These are phyloP conservation scores for Eugnorisma glareosa DNA, from an alignment of 2,888 invertebrate species.

Conservation along the genomic window DNA sequence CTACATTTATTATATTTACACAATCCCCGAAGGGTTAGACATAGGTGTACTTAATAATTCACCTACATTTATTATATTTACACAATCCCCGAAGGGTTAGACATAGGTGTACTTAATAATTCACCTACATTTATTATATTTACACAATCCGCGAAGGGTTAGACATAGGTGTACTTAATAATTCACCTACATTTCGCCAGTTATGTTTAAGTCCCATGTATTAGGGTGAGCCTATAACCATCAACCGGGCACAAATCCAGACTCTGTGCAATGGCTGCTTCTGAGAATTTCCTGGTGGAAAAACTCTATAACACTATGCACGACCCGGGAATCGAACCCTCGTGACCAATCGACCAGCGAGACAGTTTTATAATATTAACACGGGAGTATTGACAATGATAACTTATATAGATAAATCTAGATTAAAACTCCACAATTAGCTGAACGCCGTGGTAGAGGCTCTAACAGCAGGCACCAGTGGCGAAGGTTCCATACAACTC, in stretches of 20 bases:
- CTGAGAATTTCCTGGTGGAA: background rate
- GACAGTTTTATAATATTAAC: background rate
- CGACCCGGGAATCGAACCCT: background rate
- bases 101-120: no score
- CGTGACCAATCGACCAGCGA: background rate
- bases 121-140: background rate
- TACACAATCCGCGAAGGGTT: background rate
- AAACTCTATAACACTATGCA: background rate
- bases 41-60: no score
- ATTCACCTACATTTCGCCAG: background rate
- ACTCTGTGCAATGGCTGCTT: background rate
- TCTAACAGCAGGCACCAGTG: background rate
- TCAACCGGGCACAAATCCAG: background rate
- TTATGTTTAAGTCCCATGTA: background rate
- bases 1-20: no score
- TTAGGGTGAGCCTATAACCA: background rate
- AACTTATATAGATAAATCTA: background rate
- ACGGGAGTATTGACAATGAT: background rate
- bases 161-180: background rate
- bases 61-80: no score
- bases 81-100: no score
- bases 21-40: no score
- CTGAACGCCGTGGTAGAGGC: background rate
- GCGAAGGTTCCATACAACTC: no score
- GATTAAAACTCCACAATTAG: constrained; percentile 10